Conservation (phyloP, 2,888 invertebrate species). For the Drosophila dives region DNA sequence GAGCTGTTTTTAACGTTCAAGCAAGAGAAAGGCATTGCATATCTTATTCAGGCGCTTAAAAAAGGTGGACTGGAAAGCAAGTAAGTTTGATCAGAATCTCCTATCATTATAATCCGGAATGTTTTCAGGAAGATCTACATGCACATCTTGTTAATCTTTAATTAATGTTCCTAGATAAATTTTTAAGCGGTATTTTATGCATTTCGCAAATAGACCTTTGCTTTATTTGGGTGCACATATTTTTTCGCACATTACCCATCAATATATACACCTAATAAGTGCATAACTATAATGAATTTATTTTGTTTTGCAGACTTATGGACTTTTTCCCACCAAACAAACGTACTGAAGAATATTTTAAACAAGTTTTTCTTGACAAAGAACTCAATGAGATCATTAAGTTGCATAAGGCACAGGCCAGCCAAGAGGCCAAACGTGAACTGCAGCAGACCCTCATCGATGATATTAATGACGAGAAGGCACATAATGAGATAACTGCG, state of each 20-base stretch:
- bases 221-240: constrained; percentile 9
- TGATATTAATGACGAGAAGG: constrained; percentile 94
- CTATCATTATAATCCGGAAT: constrained; percentile 33
- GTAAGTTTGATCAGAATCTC: constrained; percentile 80
- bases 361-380: constrained; percentile 91
- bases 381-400: constrained; percentile 92
- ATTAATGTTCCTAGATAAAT: constrained; percentile 11
- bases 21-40: constrained; percentile 93
- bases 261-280: not conserved
- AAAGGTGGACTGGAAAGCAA: constrained; percentile 92
- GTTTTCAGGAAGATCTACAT: constrained; percentile 76
- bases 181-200: constrained; percentile 14
- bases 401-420: constrained; percentile 93
- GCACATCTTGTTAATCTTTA: constrained; percentile 31
- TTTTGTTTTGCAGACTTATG: constrained; percentile 88
- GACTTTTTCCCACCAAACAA: constrained; percentile 98
- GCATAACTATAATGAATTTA: not conserved
- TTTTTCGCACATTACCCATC: constrained; percentile 1
- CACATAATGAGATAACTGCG: constrained; percentile 93
- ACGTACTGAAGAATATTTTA: constrained; percentile 95
- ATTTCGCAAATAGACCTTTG: constrained; percentile 2
- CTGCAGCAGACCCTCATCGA: constrained; percentile 92
- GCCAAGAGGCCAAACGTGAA: constrained; percentile 93
- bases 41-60: constrained; percentile 94
- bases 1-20: constrained; percentile 97